phyloP scores from a whole-genome alignment of 2,888 invertebrate genomes.

The Lithophane leautieri region DNA sequence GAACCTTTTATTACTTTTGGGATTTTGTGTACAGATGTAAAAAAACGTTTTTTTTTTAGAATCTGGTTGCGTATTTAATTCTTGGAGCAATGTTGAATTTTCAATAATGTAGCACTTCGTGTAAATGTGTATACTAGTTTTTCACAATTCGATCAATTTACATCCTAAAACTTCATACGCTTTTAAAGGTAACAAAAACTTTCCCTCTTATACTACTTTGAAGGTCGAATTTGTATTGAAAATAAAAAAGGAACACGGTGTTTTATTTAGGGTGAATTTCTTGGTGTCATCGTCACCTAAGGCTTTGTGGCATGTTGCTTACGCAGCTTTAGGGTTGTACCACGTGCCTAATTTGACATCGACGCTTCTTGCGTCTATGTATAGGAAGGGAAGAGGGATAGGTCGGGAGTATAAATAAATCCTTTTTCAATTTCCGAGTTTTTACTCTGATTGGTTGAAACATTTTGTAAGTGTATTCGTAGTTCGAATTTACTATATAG shows the following conservation, averaged over 20 bases:
- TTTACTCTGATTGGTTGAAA: not conserved
- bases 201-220: conserved; percentile 26
- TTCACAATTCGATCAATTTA: not conserved
- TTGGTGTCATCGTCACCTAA: conserved; percentile 73
- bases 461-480: not conserved
- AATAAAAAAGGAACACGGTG: conserved; percentile 52
- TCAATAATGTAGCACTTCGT: not conserved
- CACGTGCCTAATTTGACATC: conserved; percentile 61
- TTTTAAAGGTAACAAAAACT: conserved; percentile 29
- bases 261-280: conserved; percentile 75
- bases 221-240: conserved; percentile 55
- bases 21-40: not conserved
- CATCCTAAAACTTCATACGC: not conserved
- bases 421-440: not conserved
- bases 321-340: conserved; percentile 66
- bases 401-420: conserved; percentile 19
- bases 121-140: not conserved
- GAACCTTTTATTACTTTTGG: not conserved
- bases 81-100: no score
- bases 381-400: conserved; percentile 30
- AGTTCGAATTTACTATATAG: no score
- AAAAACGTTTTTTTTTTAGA: not conserved
- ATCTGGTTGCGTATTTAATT: no score
- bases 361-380: conserved; percentile 32
- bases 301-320: conserved; percentile 67